Evolutionary conservation across 2,888 invertebrate species (phyloP), one percentile per base, ranked within the genome.

Genomic region (Drosophila greeni): DNA sequence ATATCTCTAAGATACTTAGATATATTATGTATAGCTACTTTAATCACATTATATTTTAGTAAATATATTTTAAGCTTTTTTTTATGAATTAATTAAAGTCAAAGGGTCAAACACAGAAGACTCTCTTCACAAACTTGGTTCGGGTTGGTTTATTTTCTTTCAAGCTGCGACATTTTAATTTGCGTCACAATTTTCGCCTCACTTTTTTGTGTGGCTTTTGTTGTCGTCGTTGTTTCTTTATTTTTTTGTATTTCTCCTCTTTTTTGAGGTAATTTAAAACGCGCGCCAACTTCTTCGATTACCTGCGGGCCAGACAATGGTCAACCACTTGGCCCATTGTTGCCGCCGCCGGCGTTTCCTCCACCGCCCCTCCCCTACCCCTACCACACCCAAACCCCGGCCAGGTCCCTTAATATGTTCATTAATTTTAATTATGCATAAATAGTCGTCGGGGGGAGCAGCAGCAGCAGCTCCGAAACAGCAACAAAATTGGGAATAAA

Each of bases 401-500:
- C 24, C n/a, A 4, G 34, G 14, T 24, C 56, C 68, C 58, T 67
- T 72, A 76, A 79, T 66, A 72, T 76, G 82, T 80, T 82, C 77
- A 77, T 77, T 77, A 82, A 77, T 82, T 79, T 82, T 70, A 77
- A 82, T 77, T 82, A 77, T 77, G 80, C 80, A 76, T 68, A 82
- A 77, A 77, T 68, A 48, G 60, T 54, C 74, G 58, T 43, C 67
- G 56, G 65, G 39, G 5, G 23, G 23, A 8, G 40, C 5, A 23
- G 40, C 14, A n/a, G 40, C 26, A 29, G 29, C 26, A 29, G 26
- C 26, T 3, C 23, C 29, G 29, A 29, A 29, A 29, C 29, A 29
- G 29, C 64, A 61, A 16, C 48, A 62, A 43, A 31, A 37, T 31
- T 24, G 20, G 20, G 42, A 64, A 62, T 62, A 51, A 36, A 43